Conservation (phyloP, 2,888 invertebrate species). For the Phrixothrix hirtus region DNA sequence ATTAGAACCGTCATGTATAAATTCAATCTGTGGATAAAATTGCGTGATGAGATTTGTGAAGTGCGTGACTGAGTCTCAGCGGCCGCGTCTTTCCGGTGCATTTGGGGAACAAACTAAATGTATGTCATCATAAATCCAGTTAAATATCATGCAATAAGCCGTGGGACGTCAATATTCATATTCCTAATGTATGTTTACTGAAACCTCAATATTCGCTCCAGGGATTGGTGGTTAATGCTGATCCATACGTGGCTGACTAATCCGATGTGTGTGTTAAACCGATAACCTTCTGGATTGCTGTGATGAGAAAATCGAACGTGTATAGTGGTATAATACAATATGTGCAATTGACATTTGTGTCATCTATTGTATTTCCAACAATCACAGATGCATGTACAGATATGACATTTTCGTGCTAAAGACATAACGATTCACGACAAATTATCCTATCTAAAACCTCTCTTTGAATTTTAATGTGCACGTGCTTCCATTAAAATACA, state of each 20-base stretch:
- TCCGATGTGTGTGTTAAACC: constrained; percentile 10
- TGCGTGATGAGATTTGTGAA: constrained; percentile 27
- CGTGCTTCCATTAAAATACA: too few relatives aligned
- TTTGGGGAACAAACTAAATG: constrained; percentile 23
- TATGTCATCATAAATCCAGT: constrained; percentile 25
- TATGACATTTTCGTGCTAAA: constrained; percentile 8
- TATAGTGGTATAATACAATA: constrained; percentile 4
- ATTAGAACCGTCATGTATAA: constrained; percentile 7
- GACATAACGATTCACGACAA: constrained; percentile 13
- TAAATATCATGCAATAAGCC: constrained; percentile 21
- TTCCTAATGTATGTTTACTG: constrained; percentile 10
- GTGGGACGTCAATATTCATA: constrained; percentile 21
- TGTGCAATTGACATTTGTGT: constrained; percentile 12
- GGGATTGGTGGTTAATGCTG: constrained; percentile 8
- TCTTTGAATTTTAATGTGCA: constrained; percentile 8
- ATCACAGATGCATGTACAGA: constrained; percentile 5
- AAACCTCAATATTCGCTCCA: constrained; percentile 4
- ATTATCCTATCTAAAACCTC: constrained; percentile 1
- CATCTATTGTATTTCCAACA: constrained; percentile 6
- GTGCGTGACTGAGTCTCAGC: constrained; percentile 30
- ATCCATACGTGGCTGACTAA: constrained; percentile 1
- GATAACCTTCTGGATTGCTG: constrained; percentile 10
- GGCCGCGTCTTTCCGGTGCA: constrained; percentile 29
- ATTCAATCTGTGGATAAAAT: constrained; percentile 21
- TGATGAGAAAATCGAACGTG: constrained; percentile 8